These are phyloP conservation scores for Coenonympha glycerion DNA, from an alignment of 2,888 invertebrate genomes.

Conservation along the genomic window DNA sequence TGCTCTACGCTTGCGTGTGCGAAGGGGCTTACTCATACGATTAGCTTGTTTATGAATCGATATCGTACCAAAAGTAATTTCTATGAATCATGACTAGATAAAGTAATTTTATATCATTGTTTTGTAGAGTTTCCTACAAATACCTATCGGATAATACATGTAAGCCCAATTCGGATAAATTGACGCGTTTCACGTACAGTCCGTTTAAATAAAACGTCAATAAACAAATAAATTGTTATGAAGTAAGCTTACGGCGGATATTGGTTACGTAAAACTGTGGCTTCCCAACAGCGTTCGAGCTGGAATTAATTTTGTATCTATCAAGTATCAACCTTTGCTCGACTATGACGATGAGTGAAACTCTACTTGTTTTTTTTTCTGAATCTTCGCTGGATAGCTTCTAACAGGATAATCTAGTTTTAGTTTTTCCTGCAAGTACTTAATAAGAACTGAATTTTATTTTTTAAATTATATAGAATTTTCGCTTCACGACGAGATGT, in stretches of 20 bases:
- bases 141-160: not conserved
- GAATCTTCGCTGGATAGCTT: not conserved
- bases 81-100: not conserved
- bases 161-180: conserved; percentile 7
- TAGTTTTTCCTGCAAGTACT: too few relatives aligned
- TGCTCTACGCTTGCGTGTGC: too few relatives aligned
- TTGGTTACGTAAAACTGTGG: conserved; percentile 36
- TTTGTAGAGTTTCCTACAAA: not conserved
- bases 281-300: conserved; percentile 31
- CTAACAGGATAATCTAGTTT: not conserved
- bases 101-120: too few relatives aligned
- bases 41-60: not conserved
- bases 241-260: conserved; percentile 36
- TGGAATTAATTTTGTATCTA: conserved; percentile 32
- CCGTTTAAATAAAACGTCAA: conserved; percentile 20
- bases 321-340: conserved; percentile 22
- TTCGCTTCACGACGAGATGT: too few relatives aligned
- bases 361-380: not conserved
- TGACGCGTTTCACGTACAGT: conserved; percentile 16
- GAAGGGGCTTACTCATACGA: too few relatives aligned
- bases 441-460: too few relatives aligned
- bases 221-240: conserved; percentile 27
- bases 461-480: too few relatives aligned
- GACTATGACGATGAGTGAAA: not conserved
- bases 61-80: too few relatives aligned